Percentiles rank a stretch among this genome's conserved stretches.
These are phyloP conservation scores for Seriola quinqueradiata DNA, from an alignment of 2,113 vertebrate genomes.

Conservation along the genomic window DNA sequence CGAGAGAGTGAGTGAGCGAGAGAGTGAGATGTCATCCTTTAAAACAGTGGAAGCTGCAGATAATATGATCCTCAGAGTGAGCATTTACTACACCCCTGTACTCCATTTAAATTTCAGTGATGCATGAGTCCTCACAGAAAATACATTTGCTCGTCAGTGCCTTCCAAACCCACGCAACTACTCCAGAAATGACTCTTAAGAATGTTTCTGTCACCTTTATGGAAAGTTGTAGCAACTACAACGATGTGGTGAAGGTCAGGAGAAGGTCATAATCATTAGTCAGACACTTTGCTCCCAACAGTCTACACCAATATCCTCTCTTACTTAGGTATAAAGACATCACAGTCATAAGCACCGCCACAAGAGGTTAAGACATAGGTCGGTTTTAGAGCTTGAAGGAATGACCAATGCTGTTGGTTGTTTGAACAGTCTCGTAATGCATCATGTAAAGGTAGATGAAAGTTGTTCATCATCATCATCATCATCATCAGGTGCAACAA, in stretches of 20 bases:
- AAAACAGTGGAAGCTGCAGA: neutral
- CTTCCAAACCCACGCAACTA: neutral
- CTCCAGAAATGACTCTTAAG: neutral
- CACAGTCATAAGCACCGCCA: neutral
- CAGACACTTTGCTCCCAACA: neutral
- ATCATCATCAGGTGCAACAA: neutral
- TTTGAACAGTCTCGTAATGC: neutral
- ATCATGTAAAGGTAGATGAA: neutral
- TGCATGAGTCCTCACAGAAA: neutral
- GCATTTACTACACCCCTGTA: neutral
- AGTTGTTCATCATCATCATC: neutral
- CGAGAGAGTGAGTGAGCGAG: too few species aligned
- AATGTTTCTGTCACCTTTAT: constrained; percentile 2
- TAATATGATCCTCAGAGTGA: neutral
- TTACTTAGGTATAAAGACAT: neutral
- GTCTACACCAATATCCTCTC: neutral
- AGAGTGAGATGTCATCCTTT: neutral
- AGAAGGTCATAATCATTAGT: constrained; percentile 13
- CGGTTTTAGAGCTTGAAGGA: neutral
- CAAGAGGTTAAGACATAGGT: neutral
- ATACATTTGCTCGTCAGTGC: neutral
- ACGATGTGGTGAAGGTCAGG: neutral
- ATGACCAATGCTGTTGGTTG: neutral
- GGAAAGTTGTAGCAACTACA: neutral
- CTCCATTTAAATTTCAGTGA: neutral